These are phyloP conservation scores for Plutella xylostella DNA, from an alignment of 2,888 invertebrate genomes.

Conservation along the genomic window DNA sequence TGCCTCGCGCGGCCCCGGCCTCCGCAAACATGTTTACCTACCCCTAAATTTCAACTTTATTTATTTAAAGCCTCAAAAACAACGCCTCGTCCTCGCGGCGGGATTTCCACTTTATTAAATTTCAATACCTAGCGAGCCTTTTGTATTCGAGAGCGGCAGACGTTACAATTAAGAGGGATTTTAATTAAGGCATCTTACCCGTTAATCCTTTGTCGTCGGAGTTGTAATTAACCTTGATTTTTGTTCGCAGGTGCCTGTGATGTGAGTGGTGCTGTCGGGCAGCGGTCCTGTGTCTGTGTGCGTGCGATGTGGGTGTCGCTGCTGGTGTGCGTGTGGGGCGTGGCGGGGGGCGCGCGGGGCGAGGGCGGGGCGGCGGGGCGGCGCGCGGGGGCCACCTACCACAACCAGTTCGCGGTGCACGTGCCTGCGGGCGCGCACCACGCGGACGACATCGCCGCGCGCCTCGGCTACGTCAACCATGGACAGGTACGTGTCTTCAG, in stretches of 20 bases:
- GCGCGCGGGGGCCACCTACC: conserved; percentile 67
- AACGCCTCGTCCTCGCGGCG: conserved; percentile 17
- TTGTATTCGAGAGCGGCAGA: conserved; percentile 30
- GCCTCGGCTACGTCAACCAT: conserved; percentile 87
- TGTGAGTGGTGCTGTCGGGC: neutral
- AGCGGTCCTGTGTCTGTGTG: conserved; percentile 9
- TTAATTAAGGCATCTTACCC: conserved; percentile 31
- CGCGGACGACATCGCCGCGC: conserved; percentile 81
- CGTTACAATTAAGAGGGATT: conserved; percentile 33
- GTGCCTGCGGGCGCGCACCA: conserved; percentile 79
- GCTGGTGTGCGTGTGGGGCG: conserved; percentile 34
- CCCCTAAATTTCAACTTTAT: conserved; percentile 43
- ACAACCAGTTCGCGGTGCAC: conserved; percentile 88
- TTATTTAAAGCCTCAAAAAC: no score
- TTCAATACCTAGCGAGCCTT: conserved; percentile 41
- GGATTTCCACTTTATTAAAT: conserved; percentile 47
- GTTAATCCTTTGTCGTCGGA: conserved; percentile 13
- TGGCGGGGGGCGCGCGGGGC: conserved; percentile 37
- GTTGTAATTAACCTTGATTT: conserved; percentile 2
- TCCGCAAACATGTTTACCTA: conserved; percentile 46
- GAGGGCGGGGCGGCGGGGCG: conserved; percentile 14
- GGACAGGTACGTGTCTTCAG: conserved; percentile 94
- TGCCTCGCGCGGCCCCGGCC: conserved; percentile 23
- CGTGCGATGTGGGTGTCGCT: conserved; percentile 37
- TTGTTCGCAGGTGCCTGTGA: conserved; percentile 16